A percentile compares a stretch with the other conserved stretches of the same genome.
Evolutionary conservation across 2,888 invertebrate species (phyloP).

Genomic region (Thalpophila matura): DNA sequence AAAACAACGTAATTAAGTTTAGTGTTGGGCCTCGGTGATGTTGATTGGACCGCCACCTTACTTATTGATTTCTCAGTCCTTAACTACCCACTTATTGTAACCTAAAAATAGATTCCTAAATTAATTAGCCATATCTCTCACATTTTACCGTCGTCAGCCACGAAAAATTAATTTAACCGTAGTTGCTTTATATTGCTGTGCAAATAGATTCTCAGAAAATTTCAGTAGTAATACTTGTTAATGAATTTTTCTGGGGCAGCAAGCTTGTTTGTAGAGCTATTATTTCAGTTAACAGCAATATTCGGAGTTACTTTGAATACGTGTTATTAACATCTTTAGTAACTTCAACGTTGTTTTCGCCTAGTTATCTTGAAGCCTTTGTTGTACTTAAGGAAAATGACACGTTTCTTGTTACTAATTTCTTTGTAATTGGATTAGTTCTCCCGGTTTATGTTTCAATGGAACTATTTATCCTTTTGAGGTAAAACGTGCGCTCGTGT

Average conservation of each 20-base stretch:
- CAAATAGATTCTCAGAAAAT: constrained; percentile 37
- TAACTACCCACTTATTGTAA: constrained; percentile 24
- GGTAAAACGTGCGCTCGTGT: constrained; percentile 47
- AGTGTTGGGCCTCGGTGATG: constrained; percentile 67
- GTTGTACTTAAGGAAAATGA: constrained; percentile 24
- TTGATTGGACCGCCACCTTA: constrained; percentile 72
- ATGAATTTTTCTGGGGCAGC: constrained; percentile 36
- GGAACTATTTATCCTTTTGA: constrained; percentile 48
- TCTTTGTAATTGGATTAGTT: constrained; percentile 40
- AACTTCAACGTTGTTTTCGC: constrained; percentile 10
- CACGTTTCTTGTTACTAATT: constrained; percentile 32
- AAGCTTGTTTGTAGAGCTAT: constrained; percentile 45
- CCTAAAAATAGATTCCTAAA: constrained; percentile 18
- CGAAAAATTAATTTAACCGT: constrained; percentile 17
- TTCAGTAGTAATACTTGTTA: constrained; percentile 28
- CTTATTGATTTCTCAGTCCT: constrained; percentile 66
- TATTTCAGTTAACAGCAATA: constrained; percentile 33
- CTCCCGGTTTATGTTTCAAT: constrained; percentile 26
- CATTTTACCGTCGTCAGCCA: neutral
- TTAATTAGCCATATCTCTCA: constrained; percentile 16
- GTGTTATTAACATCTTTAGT: constrained; percentile 16
- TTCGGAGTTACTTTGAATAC: constrained; percentile 25
- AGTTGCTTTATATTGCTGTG: constrained; percentile 6
- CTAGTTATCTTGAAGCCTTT: constrained; percentile 29
- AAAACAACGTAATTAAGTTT: constrained; percentile 81